Base-by-base conservation (phyloP, 2,888 invertebrate species). In the Anticlea derivata region DNA sequence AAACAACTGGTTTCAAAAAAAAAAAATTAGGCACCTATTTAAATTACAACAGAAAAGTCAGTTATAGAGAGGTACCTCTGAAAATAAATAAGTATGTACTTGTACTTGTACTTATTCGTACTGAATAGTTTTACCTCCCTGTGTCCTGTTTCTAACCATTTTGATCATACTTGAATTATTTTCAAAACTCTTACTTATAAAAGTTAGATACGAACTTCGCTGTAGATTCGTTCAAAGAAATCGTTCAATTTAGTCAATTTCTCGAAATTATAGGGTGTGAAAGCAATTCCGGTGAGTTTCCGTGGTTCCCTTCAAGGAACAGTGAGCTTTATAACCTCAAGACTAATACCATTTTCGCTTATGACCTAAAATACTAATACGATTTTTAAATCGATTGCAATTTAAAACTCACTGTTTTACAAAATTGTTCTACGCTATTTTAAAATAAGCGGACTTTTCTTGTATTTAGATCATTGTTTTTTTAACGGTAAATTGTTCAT, bases 201-300 rank as follows among this genome's bases (percentile, higher is more conserved):
- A 34, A 27, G 8, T 17, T 35, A 23, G 20, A 29, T 17, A 46
- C 24, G 41, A 37, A 30, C 30, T 43, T 40, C 22, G 46, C 55
- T 53, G 43, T 55, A 51, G 59, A 55, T 51, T 58, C 40, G 55
- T 52, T 59, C 54, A 55, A 58, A 62, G 63, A 62, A 58, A 51
- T 61, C 50, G 24, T 44, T 55, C 55, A 48, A 49, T 55, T 58
- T 58, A 58, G 43, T 58, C 58, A 60, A 63, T 62, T 52, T 45
- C 58, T 44, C 51, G 44, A 55, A 66, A 64, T 63, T 65, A 62
- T 59, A 65, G 57, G 61, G 60, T 63, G 59, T 60, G 37, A 55
- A 55, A 45, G 51, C 48, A 65, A 57, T 60, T 58, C 49, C 52
- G 47, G 66, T 64, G 65, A 70, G 73, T 70, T 73, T 72, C 68